Percentiles rank a stretch among this genome's conserved stretches.
These are phyloP conservation scores for Embidobia sp. DNA, from an alignment of 2,888 invertebrate species.

Conservation along the genomic window DNA sequence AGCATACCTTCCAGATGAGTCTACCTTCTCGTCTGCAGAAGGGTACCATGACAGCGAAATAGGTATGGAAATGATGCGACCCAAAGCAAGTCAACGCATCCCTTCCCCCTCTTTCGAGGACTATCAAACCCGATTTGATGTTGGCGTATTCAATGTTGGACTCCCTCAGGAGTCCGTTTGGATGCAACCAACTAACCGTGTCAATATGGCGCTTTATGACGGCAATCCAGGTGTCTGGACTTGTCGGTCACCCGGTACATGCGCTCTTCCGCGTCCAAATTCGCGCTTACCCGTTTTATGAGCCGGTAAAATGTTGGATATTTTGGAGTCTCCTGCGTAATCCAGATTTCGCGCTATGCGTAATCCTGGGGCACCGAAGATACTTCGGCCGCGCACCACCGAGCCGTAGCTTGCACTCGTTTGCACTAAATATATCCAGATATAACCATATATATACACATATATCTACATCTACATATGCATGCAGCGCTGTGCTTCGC, in stretches of 20 bases:
- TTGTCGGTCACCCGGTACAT: conserved; percentile 44
- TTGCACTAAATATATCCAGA: conserved; percentile 31
- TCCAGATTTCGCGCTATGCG: conserved; percentile 76
- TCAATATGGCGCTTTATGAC: conserved; percentile 35
- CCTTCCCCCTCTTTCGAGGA: too few species aligned
- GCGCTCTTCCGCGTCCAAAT: conserved; percentile 44
- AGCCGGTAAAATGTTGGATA: conserved; percentile 79
- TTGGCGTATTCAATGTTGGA: too few species aligned
- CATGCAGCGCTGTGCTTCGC: not conserved
- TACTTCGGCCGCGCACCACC: too few species aligned
- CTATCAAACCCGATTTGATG: too few species aligned
- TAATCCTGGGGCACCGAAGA: too few species aligned
- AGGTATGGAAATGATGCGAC: too few species aligned
- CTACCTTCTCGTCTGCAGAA: conserved; percentile 3
- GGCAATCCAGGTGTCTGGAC: not conserved
- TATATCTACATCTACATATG: conserved; percentile 8
- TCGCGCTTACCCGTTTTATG: conserved; percentile 77
- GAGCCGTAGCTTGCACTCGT: too few species aligned
- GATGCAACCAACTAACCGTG: not conserved
- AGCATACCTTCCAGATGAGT: conserved; percentile 7
- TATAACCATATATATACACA: conserved; percentile 21
- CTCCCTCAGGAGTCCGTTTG: too few species aligned
- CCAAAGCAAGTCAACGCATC: too few species aligned
- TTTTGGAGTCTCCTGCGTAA: conserved; percentile 78
- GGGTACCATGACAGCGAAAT: too few species aligned